Evolutionary conservation across 2,113 vertebrate species (phyloP).

Genomic region (Pheucticus melanocephalus): DNA sequence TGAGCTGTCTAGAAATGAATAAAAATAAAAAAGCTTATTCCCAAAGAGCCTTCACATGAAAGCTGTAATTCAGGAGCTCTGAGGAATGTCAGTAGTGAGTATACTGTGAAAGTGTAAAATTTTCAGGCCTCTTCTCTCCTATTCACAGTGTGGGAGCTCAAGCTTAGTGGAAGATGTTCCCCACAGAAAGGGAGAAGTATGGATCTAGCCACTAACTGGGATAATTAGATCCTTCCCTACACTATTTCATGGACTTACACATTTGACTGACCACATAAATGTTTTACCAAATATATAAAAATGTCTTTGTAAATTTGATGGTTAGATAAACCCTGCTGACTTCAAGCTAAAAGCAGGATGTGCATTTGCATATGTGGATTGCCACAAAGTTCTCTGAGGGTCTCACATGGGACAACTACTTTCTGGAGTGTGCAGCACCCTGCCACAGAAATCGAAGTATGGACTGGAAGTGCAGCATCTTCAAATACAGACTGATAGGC

Average conservation of each 20-base stretch:
- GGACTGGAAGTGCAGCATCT: background rate
- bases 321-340: background rate
- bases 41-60: background rate
- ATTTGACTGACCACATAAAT: constrained; percentile 29
- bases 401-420: background rate
- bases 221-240: constrained; percentile 39
- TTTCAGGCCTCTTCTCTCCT: background rate
- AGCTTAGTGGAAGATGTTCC: background rate
- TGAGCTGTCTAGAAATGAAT: background rate
- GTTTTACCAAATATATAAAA: constrained; percentile 15
- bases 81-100: background rate
- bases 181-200: background rate
- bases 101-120: constrained; percentile 1
- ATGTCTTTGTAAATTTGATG: background rate
- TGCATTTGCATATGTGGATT: background rate
- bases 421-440: background rate
- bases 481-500: background rate
- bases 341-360: background rate
- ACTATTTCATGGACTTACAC: background rate
- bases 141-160: background rate
- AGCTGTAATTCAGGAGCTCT: background rate
- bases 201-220: background rate
- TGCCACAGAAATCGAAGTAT: background rate
- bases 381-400: background rate
- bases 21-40: background rate